phyloP scores from a whole-genome alignment of 2,113 vertebrate species.

The Pomatorhinus ruficollis region DNA sequence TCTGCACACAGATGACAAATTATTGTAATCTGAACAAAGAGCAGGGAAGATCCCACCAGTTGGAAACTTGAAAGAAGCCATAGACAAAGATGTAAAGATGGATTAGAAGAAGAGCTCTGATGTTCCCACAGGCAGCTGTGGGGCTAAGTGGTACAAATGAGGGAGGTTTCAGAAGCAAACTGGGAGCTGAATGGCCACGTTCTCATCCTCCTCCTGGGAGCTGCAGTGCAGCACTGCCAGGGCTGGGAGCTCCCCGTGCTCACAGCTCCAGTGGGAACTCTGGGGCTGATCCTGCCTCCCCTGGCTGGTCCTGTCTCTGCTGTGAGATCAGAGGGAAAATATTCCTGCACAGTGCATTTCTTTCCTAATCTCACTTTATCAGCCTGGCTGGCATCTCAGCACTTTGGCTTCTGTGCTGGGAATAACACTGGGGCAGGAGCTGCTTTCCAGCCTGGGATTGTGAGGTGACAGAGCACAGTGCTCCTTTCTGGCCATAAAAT shows the following conservation, averaged over 20 bases:
- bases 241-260: background rate
- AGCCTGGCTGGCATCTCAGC: background rate
- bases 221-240: background rate
- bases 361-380: background rate
- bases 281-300: background rate
- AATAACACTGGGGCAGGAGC: background rate
- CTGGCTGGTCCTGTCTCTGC: background rate
- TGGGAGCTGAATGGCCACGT: background rate
- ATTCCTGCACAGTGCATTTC: background rate
- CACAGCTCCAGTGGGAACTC: background rate
- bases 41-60: slow-evolving; percentile 29
- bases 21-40: slow-evolving; percentile 70
- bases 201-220: background rate
- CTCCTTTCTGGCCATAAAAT: background rate
- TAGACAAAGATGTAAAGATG: slow-evolving; percentile 14
- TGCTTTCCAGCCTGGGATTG: background rate
- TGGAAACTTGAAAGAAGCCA: slow-evolving; percentile 40
- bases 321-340: background rate
- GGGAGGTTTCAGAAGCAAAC: background rate
- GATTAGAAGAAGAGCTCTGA: background rate
- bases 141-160: slow-evolving; percentile 58
- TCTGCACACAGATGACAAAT: slow-evolving; percentile 70
- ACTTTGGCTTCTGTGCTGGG: accelerated
- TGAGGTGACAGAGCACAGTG: background rate
- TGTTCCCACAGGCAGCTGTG: background rate